These are phyloP conservation scores for Rhinolophus ferrumequinum DNA, from an alignment of 2,113 vertebrate species.

Conservation along the genomic window DNA sequence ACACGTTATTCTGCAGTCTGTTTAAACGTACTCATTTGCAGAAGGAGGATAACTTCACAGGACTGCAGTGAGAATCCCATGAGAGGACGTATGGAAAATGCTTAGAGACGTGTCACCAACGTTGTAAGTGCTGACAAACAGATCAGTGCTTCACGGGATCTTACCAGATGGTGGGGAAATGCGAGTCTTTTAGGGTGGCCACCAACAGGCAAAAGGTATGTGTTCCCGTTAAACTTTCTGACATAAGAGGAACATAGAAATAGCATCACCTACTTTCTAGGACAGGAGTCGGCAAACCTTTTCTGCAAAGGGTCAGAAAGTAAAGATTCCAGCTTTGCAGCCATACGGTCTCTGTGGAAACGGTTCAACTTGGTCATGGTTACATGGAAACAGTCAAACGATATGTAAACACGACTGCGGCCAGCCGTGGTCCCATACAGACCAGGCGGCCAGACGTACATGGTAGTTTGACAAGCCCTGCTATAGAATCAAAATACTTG, in stretches of 20 bases:
- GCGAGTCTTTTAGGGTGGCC: too few species aligned
- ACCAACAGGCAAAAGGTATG: background rate
- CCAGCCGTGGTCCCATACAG: background rate
- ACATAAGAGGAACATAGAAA: background rate
- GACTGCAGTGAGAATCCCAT: background rate
- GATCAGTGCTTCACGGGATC: too few species aligned
- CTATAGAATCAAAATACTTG: too few species aligned
- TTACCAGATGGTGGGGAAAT: background rate
- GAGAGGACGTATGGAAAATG: background rate
- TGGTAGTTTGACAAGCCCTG: too few species aligned
- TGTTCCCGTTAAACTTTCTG: background rate
- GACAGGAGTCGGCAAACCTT: background rate
- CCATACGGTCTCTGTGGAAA: background rate
- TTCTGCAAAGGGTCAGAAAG: background rate
- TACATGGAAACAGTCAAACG: background rate
- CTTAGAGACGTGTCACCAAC: too few species aligned
- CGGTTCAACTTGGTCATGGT: background rate
- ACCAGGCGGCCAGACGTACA: background rate
- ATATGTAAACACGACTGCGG: background rate
- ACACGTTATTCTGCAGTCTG: background rate
- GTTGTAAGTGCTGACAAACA: background rate
- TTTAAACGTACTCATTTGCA: slow-evolving; percentile 24
- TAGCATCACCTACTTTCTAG: background rate
- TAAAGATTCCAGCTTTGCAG: background rate
- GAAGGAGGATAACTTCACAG: background rate